Base-by-base conservation (phyloP, 2,113 vertebrate species). In the Pundamilia nyererei region DNA sequence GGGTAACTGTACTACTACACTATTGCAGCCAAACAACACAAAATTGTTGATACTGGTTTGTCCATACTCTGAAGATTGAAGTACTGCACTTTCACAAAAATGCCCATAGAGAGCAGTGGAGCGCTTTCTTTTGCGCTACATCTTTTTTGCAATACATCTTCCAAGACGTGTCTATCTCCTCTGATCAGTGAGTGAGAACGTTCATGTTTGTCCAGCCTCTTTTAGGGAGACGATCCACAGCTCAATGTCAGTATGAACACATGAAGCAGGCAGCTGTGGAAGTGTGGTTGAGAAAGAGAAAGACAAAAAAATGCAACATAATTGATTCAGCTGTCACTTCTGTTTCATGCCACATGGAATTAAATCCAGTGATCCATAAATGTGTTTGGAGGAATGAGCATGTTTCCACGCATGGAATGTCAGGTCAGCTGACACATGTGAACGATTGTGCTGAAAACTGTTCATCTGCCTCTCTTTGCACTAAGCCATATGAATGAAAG, bases 51-150 rank as follows among this genome's bases (percentile, higher is more conserved):
- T 51, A 86, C 5, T 5, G 9, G 42, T 79, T 29, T 26, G 58
- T 80, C 40, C 12, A 58, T 1, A 38, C 45, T 85, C 62, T 72
- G 26, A 49, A 81, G 70, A 53, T 54, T 40, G 15, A 65, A 88
- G 35, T 33, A 4, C 6, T 92, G 91, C 87, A 92, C 40, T 93
- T 60, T 54, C 79, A 29, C 7, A 17, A n/a, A 80, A 1, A 6
- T 1, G 70, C 94, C 95, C 87, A 72, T 62, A 96, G 96, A 93
- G 95, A 54, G 95, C 94, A 96, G 95, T 92, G 94, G 85, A 93
- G 93, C 13, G 5, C 94, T 90, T 86, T 58, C 81, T 65, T 45
- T 79, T 51, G n/a, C 0, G 31, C 19, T 14, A 60, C 56, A 60
- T 60, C 14, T 60, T 60, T 60, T 1, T 60, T 60, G 29, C 26